Conservation (phyloP, 1,140 invertebrate species). For the Rhopalosiphum maidis region DNA sequence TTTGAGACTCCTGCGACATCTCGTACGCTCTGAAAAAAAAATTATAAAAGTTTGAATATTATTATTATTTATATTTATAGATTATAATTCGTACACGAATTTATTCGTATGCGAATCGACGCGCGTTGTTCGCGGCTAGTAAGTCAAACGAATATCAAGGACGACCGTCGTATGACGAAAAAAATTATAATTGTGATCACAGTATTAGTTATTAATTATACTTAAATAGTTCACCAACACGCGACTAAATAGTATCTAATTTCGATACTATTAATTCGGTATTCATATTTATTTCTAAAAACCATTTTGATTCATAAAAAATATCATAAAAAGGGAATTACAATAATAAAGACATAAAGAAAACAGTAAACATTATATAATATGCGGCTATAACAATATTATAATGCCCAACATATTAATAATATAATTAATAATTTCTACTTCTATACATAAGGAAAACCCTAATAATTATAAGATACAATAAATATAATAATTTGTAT, state of each 20-base stretch:
- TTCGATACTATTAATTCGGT: neutral
- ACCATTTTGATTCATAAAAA: neutral
- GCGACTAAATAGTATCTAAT: neutral
- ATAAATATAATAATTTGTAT: neutral
- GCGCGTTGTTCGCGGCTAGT: too few species aligned
- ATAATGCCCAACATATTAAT: neutral
- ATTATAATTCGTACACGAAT: neutral
- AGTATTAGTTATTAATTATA: neutral
- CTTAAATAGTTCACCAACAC: neutral
- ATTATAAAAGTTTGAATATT: neutral
- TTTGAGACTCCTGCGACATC: slow-evolving; percentile 61
- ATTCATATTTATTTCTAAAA: neutral
- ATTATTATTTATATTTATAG: neutral
- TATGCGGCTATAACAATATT: neutral
- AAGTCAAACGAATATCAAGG: slow-evolving; percentile 11
- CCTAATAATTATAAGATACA: neutral
- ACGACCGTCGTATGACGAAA: neutral
- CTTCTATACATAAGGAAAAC: too few species aligned
- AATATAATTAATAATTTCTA: too few species aligned
- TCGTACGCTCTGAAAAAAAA: slow-evolving; percentile 60
- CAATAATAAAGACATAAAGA: neutral
- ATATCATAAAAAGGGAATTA: neutral
- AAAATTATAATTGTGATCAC: neutral
- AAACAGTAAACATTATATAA: neutral
- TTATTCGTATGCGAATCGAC: neutral